These are phyloP conservation scores for Caerostris extrusa DNA, from an alignment of 1,140 invertebrate species.

Conservation along the genomic window DNA sequence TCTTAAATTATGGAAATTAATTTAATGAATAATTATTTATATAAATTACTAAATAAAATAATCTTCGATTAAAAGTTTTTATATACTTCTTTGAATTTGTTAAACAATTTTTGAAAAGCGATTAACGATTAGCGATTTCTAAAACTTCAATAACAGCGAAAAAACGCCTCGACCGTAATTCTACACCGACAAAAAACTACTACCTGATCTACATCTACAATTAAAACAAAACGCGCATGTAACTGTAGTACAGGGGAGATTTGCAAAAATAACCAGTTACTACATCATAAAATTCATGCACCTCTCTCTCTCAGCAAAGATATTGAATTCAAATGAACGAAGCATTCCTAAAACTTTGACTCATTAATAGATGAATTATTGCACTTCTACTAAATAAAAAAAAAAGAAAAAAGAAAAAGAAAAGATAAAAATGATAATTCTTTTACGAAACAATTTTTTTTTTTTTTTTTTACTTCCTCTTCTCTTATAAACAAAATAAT, in stretches of 20 bases:
- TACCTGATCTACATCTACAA: not conserved
- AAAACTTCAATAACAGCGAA: not conserved
- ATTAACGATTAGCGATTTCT: no score
- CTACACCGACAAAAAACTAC: not conserved
- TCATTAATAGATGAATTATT: slow-evolving; percentile 46
- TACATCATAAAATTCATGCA: not conserved
- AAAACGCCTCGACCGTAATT: not conserved
- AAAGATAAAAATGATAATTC: slow-evolving; percentile 47
- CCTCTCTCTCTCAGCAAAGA: not conserved
- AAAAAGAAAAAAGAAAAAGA: not conserved
- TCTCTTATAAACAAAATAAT: slow-evolving; percentile 42
- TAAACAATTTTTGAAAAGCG: no score
- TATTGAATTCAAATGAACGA: slow-evolving; percentile 3
- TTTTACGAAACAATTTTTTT: slow-evolving; percentile 39
- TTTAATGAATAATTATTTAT: no score
- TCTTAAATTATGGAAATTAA: no score
- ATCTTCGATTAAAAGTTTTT: no score
- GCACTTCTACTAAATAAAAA: not conserved
- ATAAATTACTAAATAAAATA: no score
- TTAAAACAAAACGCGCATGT: not conserved
- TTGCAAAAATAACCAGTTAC: not conserved
- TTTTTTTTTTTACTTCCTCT: not conserved
- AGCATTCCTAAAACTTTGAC: slow-evolving; percentile 30
- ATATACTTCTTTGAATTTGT: no score
- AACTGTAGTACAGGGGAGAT: not conserved